Evolutionary conservation across 2,888 invertebrate genomes (phyloP).

Genomic region (Dichetophora obliterata): DNA sequence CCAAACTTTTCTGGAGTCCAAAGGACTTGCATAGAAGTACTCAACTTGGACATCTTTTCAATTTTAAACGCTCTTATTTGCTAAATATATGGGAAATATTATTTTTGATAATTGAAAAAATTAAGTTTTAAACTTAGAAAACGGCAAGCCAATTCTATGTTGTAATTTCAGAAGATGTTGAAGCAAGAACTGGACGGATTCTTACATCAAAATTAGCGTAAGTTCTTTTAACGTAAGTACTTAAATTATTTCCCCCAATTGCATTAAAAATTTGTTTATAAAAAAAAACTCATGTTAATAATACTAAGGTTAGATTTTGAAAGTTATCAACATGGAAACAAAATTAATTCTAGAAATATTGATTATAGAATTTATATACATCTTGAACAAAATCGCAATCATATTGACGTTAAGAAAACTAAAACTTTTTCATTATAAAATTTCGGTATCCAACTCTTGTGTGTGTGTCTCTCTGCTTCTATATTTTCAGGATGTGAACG

Average conservation of each 20-base stretch:
- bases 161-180: conserved; percentile 15
- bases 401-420: background rate
- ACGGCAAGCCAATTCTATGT: background rate
- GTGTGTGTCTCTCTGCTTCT: conserved; percentile 5
- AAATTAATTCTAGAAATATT: too few relatives aligned
- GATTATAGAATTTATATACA: background rate
- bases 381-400: conserved; percentile 32
- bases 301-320: too few relatives aligned
- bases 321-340: too few relatives aligned
- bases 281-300: too few relatives aligned
- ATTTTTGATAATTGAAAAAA: too few relatives aligned
- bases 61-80: too few relatives aligned
- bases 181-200: background rate
- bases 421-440: conserved; percentile 1
- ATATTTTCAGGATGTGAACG: conserved; percentile 40
- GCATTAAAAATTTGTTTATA: too few relatives aligned
- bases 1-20: too few relatives aligned
- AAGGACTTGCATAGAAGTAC: too few relatives aligned
- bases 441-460: conserved; percentile 13
- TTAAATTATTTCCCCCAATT: too few relatives aligned
- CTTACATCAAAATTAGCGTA: background rate
- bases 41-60: too few relatives aligned
- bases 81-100: too few relatives aligned
- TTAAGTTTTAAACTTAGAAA: background rate
- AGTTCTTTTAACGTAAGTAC: background rate